A percentile compares a stretch with the other conserved stretches of the same genome.
These are phyloP conservation scores for Yponomeuta evonymella DNA, from an alignment of 2,888 invertebrate genomes.

Conservation along the genomic window DNA sequence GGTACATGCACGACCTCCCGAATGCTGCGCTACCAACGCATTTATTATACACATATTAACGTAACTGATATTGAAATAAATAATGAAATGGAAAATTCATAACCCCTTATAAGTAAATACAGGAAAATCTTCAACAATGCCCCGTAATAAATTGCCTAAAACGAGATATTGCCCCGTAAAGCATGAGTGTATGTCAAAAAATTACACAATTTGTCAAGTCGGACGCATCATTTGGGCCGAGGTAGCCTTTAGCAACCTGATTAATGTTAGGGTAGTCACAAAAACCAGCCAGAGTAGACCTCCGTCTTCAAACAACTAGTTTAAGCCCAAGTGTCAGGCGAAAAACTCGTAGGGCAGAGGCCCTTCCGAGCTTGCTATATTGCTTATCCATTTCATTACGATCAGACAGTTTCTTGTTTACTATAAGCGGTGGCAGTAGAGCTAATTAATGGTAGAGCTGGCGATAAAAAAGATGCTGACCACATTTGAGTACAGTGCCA, in stretches of 20 bases:
- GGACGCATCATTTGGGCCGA: neutral
- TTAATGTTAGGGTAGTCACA: neutral
- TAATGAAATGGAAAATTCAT: neutral
- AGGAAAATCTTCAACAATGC: neutral
- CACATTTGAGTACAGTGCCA: neutral
- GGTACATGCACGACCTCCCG: too few relatives aligned
- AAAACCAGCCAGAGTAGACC: neutral
- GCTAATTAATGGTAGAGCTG: neutral
- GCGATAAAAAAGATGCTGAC: neutral
- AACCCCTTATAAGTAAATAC: too few relatives aligned
- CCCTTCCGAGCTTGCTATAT: constrained; percentile 34
- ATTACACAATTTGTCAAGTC: neutral
- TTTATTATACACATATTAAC: too few relatives aligned
- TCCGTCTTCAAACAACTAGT: neutral
- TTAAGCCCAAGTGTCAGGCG: neutral
- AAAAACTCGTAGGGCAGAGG: neutral
- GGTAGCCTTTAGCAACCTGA: neutral
- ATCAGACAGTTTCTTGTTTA: constrained; percentile 42
- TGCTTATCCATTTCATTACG: constrained; percentile 53
- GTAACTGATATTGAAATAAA: neutral
- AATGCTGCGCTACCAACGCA: too few relatives aligned
- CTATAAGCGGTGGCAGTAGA: constrained; percentile 20
- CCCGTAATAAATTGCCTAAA: neutral
- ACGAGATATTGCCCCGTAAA: neutral
- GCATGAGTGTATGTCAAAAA: neutral